Percentiles rank a stretch among this genome's conserved stretches.
These are phyloP conservation scores for Cheilosia variabilis DNA, from an alignment of 2,888 invertebrate genomes.

Conservation along the genomic window DNA sequence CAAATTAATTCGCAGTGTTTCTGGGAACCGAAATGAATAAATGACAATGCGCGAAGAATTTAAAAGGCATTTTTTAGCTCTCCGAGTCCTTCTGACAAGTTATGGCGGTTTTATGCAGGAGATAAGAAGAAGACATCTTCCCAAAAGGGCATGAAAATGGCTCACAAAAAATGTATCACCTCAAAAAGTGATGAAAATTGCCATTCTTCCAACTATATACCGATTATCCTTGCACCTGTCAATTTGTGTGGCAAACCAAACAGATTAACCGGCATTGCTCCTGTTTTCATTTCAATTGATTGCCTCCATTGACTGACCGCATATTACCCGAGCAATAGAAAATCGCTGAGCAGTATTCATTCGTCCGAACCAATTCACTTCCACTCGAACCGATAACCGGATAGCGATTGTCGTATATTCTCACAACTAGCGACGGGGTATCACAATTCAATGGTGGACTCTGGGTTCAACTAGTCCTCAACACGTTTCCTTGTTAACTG, in stretches of 20 bases:
- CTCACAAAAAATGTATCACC: too few species aligned
- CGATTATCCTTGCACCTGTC: neutral
- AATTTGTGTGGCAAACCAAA: neutral
- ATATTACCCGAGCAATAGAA: conserved; percentile 25
- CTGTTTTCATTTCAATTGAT: neutral
- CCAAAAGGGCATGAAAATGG: too few species aligned
- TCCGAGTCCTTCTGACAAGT: too few species aligned
- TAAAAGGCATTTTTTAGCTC: too few species aligned
- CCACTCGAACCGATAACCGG: conserved; percentile 15
- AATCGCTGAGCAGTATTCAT: conserved; percentile 10
- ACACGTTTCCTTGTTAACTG: neutral
- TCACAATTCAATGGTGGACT: neutral
- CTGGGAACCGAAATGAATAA: too few species aligned
- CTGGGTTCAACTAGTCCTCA: neutral
- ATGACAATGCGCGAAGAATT: too few species aligned
- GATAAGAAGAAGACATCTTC: too few species aligned
- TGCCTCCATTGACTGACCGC: conserved; percentile 13
- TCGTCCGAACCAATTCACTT: conserved; percentile 31
- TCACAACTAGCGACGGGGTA: conserved; percentile 7
- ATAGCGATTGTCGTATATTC: conserved; percentile 19
- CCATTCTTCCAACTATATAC: neutral
- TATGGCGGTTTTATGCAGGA: too few species aligned
- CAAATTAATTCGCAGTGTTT: too few species aligned
- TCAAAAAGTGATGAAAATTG: too few species aligned
- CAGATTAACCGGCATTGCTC: neutral